Evolutionary conservation across 64 coral and sea anemone genomes (phyloP).

Genomic region (Montipora sp.): DNA sequence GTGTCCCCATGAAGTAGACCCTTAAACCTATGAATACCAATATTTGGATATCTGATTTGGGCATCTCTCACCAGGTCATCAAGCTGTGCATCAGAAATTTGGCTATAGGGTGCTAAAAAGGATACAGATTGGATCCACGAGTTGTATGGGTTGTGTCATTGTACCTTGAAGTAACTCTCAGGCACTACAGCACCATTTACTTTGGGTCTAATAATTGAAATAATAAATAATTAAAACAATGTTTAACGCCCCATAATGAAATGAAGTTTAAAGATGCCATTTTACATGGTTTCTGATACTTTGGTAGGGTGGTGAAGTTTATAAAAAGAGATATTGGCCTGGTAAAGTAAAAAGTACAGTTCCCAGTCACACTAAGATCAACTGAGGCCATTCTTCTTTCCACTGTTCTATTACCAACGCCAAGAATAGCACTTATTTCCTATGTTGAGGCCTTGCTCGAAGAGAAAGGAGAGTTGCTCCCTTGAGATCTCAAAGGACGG

Average conservation of each 20-base stretch:
- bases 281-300: not conserved
- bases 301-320: not conserved
- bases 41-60: conserved; percentile 30
- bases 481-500: conserved; percentile 66
- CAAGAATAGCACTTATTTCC: conserved; percentile 28
- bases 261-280: not conserved
- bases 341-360: not conserved
- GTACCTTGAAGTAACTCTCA: not conserved
- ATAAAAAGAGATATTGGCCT: not conserved
- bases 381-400: conserved; percentile 40
- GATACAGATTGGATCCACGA: not conserved
- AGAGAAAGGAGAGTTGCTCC: conserved; percentile 57
- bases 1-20: conserved; percentile 51
- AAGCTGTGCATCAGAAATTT: conserved; percentile 60
- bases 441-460: conserved; percentile 55
- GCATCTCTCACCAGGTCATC: conserved; percentile 35
- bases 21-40: conserved; percentile 57
- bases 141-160: not conserved
- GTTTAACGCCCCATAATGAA: not conserved
- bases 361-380: conserved; percentile 53
- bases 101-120: conserved; percentile 48
- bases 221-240: not conserved
- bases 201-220: not conserved
- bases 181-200: not conserved
- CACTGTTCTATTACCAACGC: conserved; percentile 28